Percentiles rank a stretch among this genome's conserved stretches.
Conservation (phyloP, 2,888 invertebrate genomes). For the Diarsia rubi region DNA sequence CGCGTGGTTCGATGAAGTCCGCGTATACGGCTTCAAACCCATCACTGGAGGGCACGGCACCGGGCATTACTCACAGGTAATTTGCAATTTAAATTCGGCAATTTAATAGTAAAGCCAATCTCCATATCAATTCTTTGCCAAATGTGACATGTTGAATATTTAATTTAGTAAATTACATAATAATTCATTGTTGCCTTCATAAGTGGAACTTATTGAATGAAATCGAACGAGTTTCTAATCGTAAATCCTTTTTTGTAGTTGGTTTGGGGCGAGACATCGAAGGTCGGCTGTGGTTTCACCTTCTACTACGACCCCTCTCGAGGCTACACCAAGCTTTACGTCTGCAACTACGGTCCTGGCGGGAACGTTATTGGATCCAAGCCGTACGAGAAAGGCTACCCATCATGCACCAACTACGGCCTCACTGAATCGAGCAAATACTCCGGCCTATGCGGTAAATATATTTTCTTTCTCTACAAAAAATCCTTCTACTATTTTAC, state of each 20-base stretch:
- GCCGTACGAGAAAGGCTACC: constrained; percentile 94
- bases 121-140: constrained; percentile 43
- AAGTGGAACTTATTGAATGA: constrained; percentile 14
- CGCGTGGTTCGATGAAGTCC: constrained; percentile 96
- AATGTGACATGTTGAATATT: constrained; percentile 53
- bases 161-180: constrained; percentile 47
- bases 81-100: constrained; percentile 55
- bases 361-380: constrained; percentile 95
- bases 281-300: constrained; percentile 96
- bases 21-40: constrained; percentile 91
- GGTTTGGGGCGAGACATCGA: constrained; percentile 96
- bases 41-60: constrained; percentile 93
- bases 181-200: constrained; percentile 48
- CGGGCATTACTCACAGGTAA: constrained; percentile 96
- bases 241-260: constrained; percentile 89
- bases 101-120: constrained; percentile 51
- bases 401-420: constrained; percentile 93
- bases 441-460: constrained; percentile 95
- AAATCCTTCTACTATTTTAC: background rate
- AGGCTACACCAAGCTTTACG: constrained; percentile 95
- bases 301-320: constrained; percentile 94
- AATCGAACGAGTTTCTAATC: constrained; percentile 42
- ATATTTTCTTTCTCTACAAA: constrained; percentile 59
- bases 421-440: constrained; percentile 93
- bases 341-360: constrained; percentile 96